Percentiles rank a stretch among this genome's conserved stretches.
Evolutionary conservation across 1,140 invertebrate species (phyloP).

Genomic region (Drosophila takahashii): DNA sequence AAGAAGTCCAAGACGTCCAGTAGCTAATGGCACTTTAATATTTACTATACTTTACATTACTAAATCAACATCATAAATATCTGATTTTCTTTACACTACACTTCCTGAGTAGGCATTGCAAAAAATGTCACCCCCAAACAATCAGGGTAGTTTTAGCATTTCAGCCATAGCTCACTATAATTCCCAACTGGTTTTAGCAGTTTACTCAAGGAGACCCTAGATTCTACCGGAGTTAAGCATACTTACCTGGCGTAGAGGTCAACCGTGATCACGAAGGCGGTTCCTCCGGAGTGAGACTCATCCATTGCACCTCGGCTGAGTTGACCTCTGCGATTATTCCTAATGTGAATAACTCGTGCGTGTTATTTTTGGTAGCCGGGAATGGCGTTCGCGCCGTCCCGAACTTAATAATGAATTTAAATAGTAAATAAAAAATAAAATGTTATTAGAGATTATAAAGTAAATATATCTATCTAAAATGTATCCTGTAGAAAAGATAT

Average conservation of each 20-base stretch:
- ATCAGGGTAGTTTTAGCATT: conserved; percentile 17
- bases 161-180: conserved; percentile 7
- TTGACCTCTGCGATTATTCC: conserved; percentile 84
- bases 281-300: conserved; percentile 87
- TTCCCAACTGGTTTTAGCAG: conserved; percentile 58
- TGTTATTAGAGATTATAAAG: neutral
- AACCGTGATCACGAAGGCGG: conserved; percentile 88
- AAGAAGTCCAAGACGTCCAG: too few relatives aligned
- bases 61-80: neutral
- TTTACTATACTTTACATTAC: too few relatives aligned
- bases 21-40: too few relatives aligned
- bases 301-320: conserved; percentile 82
- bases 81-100: neutral
- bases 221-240: conserved; percentile 71
- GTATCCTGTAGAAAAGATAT: too few relatives aligned
- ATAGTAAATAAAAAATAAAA: neutral
- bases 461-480: too few relatives aligned
- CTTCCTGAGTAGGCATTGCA: neutral
- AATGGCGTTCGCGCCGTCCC: conserved; percentile 85
- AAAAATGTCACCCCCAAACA: neutral
- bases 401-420: conserved; percentile 55
- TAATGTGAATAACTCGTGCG: conserved; percentile 83
- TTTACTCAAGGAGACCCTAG: conserved; percentile 8
- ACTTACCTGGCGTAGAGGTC: conserved; percentile 87
- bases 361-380: conserved; percentile 84